Percentiles rank a stretch among this genome's conserved stretches.
Evolutionary conservation across 1,140 invertebrate species (phyloP).

Genomic region (Dryas iulia): DNA sequence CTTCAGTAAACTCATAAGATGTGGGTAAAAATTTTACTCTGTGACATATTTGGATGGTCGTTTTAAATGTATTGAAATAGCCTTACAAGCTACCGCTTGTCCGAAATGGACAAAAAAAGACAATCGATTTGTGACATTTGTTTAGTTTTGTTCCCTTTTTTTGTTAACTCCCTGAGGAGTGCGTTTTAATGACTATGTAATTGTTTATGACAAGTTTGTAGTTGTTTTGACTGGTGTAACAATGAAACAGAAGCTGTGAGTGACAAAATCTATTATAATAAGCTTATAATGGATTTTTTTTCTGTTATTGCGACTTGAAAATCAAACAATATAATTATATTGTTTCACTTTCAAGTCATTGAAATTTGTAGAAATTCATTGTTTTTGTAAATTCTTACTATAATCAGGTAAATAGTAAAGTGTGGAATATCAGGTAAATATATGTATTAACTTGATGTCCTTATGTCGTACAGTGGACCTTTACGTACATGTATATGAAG

Average conservation of each 20-base stretch:
- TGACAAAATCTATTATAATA: not conserved
- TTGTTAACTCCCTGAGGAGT: conserved; percentile 41
- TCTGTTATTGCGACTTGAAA: no score
- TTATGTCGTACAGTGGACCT: no score
- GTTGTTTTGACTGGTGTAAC: conserved; percentile 31
- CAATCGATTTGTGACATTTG: conserved; percentile 49
- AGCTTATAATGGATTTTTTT: not conserved
- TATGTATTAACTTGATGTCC: no score
- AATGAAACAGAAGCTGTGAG: not conserved
- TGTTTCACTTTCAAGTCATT: not conserved
- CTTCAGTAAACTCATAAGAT: conserved; percentile 1
- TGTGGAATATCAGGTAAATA: no score
- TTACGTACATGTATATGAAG: no score
- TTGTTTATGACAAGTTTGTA: conserved; percentile 57
- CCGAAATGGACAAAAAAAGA: conserved; percentile 50
- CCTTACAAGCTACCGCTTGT: conserved; percentile 35
- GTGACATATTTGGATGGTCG: conserved; percentile 18
- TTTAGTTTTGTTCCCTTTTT: conserved; percentile 43
- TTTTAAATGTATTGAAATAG: conserved; percentile 24
- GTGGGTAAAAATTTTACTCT: conserved; percentile 32
- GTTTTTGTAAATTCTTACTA: no score
- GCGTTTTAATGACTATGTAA: conserved; percentile 56
- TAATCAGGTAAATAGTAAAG: no score
- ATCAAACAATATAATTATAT: not conserved
- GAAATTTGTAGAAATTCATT: not conserved